Evolutionary conservation across 2,797 vertebrate genomes (phyloP).

Genomic region (Syngnathus acus): DNA sequence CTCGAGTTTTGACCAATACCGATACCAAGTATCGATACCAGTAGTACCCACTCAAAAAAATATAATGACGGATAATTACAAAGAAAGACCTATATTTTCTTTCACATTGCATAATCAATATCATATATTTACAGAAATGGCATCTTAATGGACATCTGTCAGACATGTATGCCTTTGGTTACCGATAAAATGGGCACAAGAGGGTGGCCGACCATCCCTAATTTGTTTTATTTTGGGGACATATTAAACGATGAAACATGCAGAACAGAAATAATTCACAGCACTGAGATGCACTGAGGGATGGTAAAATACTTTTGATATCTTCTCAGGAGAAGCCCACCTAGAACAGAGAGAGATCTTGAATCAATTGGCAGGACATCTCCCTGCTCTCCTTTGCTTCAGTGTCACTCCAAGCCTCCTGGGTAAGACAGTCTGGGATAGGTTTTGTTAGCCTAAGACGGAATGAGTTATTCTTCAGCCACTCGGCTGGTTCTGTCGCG

Average conservation of each 20-base stretch:
- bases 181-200: too few species aligned
- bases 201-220: too few species aligned
- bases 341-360: conserved; percentile 66
- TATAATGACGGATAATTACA: too few species aligned
- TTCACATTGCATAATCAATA: too few species aligned
- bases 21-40: too few species aligned
- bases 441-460: background rate
- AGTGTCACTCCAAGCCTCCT: conserved; percentile 69
- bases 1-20: too few species aligned
- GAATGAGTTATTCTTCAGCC: background rate
- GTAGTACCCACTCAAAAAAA: too few species aligned
- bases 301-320: background rate
- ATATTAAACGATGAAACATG: background rate
- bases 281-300: background rate
- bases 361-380: conserved; percentile 67
- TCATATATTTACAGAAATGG: too few species aligned
- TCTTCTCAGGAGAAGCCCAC: conserved; percentile 65
- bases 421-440: conserved; percentile 63
- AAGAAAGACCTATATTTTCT: too few species aligned
- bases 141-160: too few species aligned
- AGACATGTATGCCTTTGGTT: too few species aligned
- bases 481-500: background rate
- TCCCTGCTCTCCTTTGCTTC: conserved; percentile 70
- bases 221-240: background rate
- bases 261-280: background rate